A percentile compares a stretch with the other conserved stretches of the same genome.
Conservation (phyloP, 2,888 invertebrate genomes). For the Drosophila nr. fundita region DNA sequence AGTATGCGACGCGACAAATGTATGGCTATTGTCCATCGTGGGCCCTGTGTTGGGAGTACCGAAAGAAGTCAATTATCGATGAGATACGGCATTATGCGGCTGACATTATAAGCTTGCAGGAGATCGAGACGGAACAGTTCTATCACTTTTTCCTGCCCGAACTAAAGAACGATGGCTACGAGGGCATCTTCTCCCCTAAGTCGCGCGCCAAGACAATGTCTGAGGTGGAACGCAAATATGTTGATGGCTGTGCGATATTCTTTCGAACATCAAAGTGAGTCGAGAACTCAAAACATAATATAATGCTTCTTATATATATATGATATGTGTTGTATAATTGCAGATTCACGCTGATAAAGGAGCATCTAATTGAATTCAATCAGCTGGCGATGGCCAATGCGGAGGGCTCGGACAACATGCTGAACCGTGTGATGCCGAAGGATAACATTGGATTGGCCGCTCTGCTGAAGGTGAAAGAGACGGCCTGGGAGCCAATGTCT, state of each 20-base stretch:
- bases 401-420: conserved; percentile 98
- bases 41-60: conserved; percentile 99
- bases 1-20: conserved; percentile 99
- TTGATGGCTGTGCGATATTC: conserved; percentile 99
- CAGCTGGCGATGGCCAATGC: conserved; percentile 99
- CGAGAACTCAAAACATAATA: not conserved
- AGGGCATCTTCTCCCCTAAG: conserved; percentile 99
- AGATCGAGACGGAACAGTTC: conserved; percentile 99
- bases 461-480: conserved; percentile 96
- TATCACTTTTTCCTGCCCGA: conserved; percentile 98
- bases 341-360: conserved; percentile 97
- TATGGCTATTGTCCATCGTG: conserved; percentile 99
- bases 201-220: conserved; percentile 99
- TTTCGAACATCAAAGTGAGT: conserved; percentile 96
- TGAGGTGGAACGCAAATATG: conserved; percentile 97
- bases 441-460: conserved; percentile 99
- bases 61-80: conserved; percentile 97
- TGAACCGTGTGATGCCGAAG: conserved; percentile 99
- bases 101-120: conserved; percentile 98
- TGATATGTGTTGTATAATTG: conserved; percentile 52
- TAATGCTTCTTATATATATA: not conserved
- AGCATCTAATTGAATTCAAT: conserved; percentile 99
- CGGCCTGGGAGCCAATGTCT: conserved; percentile 95
- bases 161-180: conserved; percentile 94
- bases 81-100: conserved; percentile 98